Conservation (phyloP, 2,888 invertebrate genomes). For the Steinernema scapterisci region DNA sequence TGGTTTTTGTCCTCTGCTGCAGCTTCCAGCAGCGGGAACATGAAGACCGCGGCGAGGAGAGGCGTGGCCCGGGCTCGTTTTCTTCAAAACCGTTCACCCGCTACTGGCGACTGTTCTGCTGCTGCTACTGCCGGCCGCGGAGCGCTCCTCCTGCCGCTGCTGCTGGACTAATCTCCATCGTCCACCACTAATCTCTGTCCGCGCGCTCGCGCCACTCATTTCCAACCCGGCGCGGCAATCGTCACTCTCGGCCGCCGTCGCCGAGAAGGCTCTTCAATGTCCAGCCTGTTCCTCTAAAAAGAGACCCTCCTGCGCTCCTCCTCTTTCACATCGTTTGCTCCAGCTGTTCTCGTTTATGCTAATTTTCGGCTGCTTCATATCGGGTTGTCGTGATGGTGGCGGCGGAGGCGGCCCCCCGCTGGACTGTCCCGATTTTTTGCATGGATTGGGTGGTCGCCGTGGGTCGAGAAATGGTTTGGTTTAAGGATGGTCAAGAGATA, state of each 20-base stretch:
- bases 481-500: too few relatives aligned
- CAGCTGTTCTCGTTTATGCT: slow-evolving; percentile 31
- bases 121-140: not conserved
- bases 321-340: slow-evolving; percentile 30
- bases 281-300: slow-evolving; percentile 6
- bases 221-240: not conserved
- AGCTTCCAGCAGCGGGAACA: not conserved
- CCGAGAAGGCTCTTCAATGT: slow-evolving; percentile 5
- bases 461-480: too few relatives aligned
- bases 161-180: slow-evolving; percentile 17
- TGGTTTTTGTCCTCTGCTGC: not conserved
- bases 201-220: not conserved
- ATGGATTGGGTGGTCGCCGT: too few relatives aligned
- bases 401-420: too few relatives aligned
- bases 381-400: not conserved
- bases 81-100: not conserved
- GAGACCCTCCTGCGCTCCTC: not conserved
- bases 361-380: slow-evolving; percentile 15
- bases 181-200: slow-evolving; percentile 24
- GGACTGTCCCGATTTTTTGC: too few relatives aligned
- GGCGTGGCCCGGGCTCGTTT: slow-evolving; percentile 28
- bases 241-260: not conserved
- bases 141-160: not conserved
- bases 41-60: too few relatives aligned
- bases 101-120: slow-evolving; percentile 23